Evolutionary conservation across 2,113 vertebrate species (phyloP).

Genomic region (Syrmaticus mikado): DNA sequence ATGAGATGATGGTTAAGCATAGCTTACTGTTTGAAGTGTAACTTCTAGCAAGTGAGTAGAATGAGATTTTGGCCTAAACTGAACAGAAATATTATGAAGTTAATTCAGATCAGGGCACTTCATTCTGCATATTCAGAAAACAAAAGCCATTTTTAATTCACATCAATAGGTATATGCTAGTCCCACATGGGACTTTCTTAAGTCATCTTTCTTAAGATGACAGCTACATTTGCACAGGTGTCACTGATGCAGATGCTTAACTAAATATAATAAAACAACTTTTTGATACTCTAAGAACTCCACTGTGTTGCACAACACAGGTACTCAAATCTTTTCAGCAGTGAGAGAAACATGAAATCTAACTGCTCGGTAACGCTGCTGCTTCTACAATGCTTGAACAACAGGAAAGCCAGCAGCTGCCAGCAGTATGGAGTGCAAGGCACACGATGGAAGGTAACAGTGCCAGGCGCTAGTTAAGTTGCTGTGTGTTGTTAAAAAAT

Average conservation of each 20-base stretch:
- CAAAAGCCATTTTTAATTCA: not conserved
- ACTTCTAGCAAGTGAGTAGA: not conserved
- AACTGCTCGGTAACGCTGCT: not conserved
- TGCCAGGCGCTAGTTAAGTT: not conserved
- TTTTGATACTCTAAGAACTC: not conserved
- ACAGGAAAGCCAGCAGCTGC: not conserved
- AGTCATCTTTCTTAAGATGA: not conserved
- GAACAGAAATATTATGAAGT: not conserved
- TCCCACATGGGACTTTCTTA: not conserved
- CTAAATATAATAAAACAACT: constrained; percentile 1
- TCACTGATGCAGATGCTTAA: not conserved
- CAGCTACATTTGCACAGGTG: not conserved
- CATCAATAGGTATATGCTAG: not conserved
- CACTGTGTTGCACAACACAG: not conserved
- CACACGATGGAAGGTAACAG: not conserved
- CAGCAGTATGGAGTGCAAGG: not conserved
- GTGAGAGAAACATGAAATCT: not conserved
- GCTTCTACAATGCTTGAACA: not conserved
- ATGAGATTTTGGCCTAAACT: not conserved
- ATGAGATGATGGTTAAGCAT: not conserved
- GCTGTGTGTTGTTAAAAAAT: not conserved
- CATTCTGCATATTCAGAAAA: not conserved
- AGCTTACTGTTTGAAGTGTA: not conserved
- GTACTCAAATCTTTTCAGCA: not conserved
- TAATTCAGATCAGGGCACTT: not conserved